Evolutionary conservation across 2,113 vertebrate species (phyloP), one percentile per base, ranked within the genome.

Genomic region (Noturus placidus): DNA sequence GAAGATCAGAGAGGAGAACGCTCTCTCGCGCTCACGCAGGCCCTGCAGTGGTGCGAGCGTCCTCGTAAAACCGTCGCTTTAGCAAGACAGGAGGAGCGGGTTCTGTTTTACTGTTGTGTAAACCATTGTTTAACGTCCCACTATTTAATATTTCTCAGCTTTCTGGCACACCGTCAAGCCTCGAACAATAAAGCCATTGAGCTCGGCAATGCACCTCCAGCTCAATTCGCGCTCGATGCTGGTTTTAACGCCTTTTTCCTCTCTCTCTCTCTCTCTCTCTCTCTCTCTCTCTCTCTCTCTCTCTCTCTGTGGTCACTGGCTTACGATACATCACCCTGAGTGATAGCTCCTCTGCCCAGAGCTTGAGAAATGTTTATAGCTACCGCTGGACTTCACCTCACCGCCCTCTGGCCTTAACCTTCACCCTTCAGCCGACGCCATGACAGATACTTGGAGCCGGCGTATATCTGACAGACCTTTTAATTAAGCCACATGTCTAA

Each of bases 111-210:
- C 91, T 93, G 93, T 94, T 94, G 93, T 94, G 92, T 93, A 95
- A 95, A 94, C 91, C 93, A 94, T 94, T 95, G 94, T 95, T 95
- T 95, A 91, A 94, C 92, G 93, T 95, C 92, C 90, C 93, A 92
- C 91, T 88, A 61, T 90, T 92, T 91, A 93, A 94, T 93, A 93
- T 94, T 94, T 94, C 91, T 92, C 92, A 91, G 93, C 90, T 89
- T 91, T 92, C 90, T 94, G 93, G 94, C 93, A 72, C 82, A 61
- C 0, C 87, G 92, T 94, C 95, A 95, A 95, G 91, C 92, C 92
- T 91, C 93, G 93, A 92, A 95, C 95, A 95, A 95, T 95, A 94
- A 94, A 90, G 91, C 93, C 91, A 94, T 94, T 94, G 94, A 95
- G 93, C 91, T 92, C 90, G 83, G 86, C 89, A 50, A 27, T 42